phyloP scores from a whole-genome alignment of 2,113 vertebrate species.

The Sinocyclocheilus grahami region DNA sequence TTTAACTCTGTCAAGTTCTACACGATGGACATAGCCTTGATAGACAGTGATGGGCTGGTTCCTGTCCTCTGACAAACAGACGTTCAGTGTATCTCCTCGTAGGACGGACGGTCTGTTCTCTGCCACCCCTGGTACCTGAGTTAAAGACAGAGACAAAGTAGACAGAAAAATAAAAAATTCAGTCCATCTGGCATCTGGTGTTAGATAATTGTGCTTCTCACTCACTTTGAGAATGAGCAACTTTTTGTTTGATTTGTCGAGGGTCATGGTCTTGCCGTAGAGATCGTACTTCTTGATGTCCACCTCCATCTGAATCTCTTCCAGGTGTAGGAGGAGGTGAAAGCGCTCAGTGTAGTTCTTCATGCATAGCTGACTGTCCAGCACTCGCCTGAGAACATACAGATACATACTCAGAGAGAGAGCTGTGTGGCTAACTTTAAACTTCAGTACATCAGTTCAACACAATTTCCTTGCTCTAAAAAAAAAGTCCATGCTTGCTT shows the following conservation, averaged over 20 bases:
- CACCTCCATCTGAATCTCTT: conserved; percentile 91
- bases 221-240: conserved; percentile 82
- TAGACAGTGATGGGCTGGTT: conserved; percentile 68
- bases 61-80: conserved; percentile 69
- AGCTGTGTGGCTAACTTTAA: not conserved
- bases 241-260: conserved; percentile 63
- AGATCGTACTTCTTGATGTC: conserved; percentile 87
- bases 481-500: conserved; percentile 19
- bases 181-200: not conserved
- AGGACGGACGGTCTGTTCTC: conserved; percentile 91
- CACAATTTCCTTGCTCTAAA: not conserved
- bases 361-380: conserved; percentile 72
- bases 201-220: not conserved
- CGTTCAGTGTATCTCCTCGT: conserved; percentile 84
- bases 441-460: not conserved
- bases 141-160: not conserved
- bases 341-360: conserved; percentile 79
- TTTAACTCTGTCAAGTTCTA: conserved; percentile 84
- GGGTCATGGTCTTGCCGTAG: conserved; percentile 75
- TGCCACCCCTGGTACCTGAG: conserved; percentile 86
- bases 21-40: conserved; percentile 85
- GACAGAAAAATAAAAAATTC: not conserved
- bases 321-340: conserved; percentile 84
- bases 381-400: conserved; percentile 68
- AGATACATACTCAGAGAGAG: not conserved